phyloP scores from a whole-genome alignment of 2,888 invertebrate genomes.

The Exephanes ischioxanthus region DNA sequence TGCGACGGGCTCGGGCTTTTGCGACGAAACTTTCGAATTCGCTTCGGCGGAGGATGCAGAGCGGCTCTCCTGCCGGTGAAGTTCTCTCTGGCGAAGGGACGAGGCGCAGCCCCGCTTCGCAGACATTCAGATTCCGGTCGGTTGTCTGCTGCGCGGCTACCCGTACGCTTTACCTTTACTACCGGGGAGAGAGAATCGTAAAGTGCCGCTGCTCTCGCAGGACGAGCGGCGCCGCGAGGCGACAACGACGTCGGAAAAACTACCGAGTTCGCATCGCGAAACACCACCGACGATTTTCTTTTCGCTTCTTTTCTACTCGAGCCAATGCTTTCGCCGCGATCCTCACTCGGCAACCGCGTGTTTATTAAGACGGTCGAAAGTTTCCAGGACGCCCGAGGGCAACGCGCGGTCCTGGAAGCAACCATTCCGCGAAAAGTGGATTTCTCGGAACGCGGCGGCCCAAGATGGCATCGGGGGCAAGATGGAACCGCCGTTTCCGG shows the following conservation, averaged over 20 bases:
- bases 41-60: constrained; percentile 23
- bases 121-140: constrained; percentile 60
- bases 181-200: constrained; percentile 27
- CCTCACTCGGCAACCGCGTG: neutral
- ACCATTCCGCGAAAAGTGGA: constrained; percentile 23
- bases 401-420: neutral
- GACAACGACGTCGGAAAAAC: constrained; percentile 35
- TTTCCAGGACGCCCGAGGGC: constrained; percentile 36
- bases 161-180: constrained; percentile 48
- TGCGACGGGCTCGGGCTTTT: neutral
- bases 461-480: too few relatives aligned
- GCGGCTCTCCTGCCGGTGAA: neutral
- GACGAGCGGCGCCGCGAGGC: constrained; percentile 18
- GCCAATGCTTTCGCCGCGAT: neutral
- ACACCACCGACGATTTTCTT: neutral
- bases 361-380: constrained; percentile 56
- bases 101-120: constrained; percentile 14
- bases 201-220: constrained; percentile 38
- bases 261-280: constrained; percentile 26
- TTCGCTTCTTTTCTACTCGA: constrained; percentile 4
- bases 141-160: constrained; percentile 35
- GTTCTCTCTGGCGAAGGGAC: constrained; percentile 38
- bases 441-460: neutral
- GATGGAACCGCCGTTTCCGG: too few relatives aligned
- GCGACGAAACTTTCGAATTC: constrained; percentile 55